phyloP scores from a whole-genome alignment of 2,888 invertebrate genomes.

The Phania funesta region DNA sequence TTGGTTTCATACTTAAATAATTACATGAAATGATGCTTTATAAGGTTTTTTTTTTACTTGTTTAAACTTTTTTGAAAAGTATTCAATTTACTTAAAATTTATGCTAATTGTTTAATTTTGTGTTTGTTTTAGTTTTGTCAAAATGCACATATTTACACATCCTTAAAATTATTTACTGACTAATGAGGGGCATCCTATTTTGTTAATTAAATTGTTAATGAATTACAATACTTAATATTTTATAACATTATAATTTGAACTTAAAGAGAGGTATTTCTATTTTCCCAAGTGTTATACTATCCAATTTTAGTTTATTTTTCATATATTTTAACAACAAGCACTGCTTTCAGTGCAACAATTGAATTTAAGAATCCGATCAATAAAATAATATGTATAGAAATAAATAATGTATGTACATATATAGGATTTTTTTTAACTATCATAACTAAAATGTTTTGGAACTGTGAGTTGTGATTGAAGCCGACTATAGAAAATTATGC shows the following conservation, averaged over 20 bases:
- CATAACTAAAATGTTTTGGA: too few species aligned
- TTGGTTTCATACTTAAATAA: not conserved
- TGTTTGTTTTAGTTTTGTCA: not conserved
- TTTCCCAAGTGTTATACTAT: conserved; percentile 79
- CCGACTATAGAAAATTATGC: too few species aligned
- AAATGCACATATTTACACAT: conserved; percentile 56
- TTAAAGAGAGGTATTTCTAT: conserved; percentile 81
- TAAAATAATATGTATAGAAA: too few species aligned
- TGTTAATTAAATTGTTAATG: conserved; percentile 26
- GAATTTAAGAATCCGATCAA: not conserved
- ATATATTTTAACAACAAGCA: conserved; percentile 23
- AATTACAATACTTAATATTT: conserved; percentile 50
- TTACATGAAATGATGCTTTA: not conserved
- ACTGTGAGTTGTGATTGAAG: too few species aligned
- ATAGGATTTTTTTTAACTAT: too few species aligned
- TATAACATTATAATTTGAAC: conserved; percentile 76
- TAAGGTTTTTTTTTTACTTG: conserved; percentile 25
- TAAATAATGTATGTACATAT: too few species aligned
- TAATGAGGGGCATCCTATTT: conserved; percentile 49
- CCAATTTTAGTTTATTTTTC: conserved; percentile 65
- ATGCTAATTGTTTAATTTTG: conserved; percentile 17
- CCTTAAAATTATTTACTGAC: conserved; percentile 31
- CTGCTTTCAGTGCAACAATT: conserved; percentile 46
- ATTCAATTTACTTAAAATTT: conserved; percentile 23
- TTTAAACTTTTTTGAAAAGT: conserved; percentile 61